A percentile compares a stretch with the other conserved stretches of the same genome.
These are phyloP conservation scores for Todiramphus chloris DNA, from an alignment of 2,113 vertebrate species.

Conservation along the genomic window DNA sequence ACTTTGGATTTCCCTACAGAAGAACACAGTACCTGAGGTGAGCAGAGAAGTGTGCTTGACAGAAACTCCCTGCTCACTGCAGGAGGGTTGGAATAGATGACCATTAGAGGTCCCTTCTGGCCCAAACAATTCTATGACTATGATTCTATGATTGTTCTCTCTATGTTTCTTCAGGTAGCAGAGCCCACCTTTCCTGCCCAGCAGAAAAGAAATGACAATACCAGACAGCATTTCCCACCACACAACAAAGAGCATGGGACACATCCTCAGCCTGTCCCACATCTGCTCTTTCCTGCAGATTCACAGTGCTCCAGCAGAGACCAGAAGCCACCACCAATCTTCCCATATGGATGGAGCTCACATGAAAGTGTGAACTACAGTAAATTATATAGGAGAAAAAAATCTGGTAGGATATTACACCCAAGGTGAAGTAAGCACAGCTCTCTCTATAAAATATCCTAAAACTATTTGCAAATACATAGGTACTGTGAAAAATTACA, in stretches of 20 bases:
- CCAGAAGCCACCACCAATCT: background rate
- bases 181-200: background rate
- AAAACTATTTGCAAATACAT: background rate
- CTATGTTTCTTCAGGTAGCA: background rate
- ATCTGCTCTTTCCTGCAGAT: background rate
- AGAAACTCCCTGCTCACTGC: background rate
- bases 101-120: no score
- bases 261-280: background rate
- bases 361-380: background rate
- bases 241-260: background rate
- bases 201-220: background rate
- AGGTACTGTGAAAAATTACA: constrained; percentile 6
- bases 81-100: no score
- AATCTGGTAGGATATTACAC: background rate
- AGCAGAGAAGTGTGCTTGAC: background rate
- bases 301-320: background rate
- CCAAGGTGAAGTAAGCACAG: background rate
- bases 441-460: background rate
- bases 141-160: background rate
- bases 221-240: background rate
- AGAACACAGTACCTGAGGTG: background rate
- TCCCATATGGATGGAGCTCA: background rate
- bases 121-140: no score
- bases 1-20: background rate
- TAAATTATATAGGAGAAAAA: background rate